phyloP scores from a whole-genome alignment of 2,113 vertebrate genomes.

The Otocyon megalotis region DNA sequence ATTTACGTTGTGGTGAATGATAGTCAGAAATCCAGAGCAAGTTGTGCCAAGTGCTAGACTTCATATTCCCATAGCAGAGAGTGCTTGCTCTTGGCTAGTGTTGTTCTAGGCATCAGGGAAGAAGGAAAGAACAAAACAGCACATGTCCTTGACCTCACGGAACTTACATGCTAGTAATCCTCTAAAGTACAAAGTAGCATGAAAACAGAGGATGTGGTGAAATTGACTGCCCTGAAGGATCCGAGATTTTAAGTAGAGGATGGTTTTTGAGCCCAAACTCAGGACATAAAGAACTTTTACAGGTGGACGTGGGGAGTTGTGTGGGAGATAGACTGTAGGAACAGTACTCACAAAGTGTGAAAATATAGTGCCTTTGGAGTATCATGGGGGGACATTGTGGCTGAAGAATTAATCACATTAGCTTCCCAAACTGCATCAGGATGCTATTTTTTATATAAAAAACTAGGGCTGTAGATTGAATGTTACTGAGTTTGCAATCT shows the following conservation, averaged over 20 bases:
- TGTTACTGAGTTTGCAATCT: neutral
- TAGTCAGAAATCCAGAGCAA: neutral
- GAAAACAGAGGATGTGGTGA: neutral
- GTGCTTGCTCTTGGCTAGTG: neutral
- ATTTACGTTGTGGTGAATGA: neutral
- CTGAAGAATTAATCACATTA: neutral
- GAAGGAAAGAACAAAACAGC: neutral
- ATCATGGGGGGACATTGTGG: neutral
- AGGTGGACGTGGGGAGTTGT: neutral
- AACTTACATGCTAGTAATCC: neutral
- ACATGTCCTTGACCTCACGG: neutral
- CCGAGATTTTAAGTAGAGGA: neutral
- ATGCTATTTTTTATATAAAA: neutral
- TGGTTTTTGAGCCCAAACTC: neutral
- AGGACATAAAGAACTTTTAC: neutral
- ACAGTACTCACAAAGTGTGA: neutral
- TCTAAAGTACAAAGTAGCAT: neutral
- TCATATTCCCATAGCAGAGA: fast-evolving
- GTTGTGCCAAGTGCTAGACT: too few relatives aligned
- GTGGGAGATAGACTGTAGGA: neutral
- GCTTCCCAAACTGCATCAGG: neutral
- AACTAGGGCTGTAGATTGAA: neutral
- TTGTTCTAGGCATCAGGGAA: neutral
- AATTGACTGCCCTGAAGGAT: neutral
- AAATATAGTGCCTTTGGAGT: neutral